These are phyloP conservation scores for Dufourea novaeangliae DNA, from an alignment of 1,140 invertebrate species.

Conservation along the genomic window DNA sequence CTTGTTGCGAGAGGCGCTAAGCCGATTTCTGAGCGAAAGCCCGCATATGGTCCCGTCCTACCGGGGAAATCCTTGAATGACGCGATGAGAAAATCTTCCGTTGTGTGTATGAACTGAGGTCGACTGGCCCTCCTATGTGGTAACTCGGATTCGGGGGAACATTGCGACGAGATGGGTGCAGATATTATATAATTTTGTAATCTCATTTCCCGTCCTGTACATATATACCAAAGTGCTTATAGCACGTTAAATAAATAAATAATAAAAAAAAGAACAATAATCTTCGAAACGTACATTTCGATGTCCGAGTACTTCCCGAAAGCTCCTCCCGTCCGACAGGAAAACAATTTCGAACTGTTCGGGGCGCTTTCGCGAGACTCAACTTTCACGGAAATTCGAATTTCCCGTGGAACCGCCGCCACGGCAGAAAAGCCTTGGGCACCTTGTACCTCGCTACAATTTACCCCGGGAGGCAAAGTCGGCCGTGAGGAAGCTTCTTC, in stretches of 20 bases:
- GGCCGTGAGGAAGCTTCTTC: slow-evolving; percentile 5
- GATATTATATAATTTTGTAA: no score
- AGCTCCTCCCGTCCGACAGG: not conserved
- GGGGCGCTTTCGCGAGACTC: not conserved
- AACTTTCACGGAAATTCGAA: slow-evolving; percentile 23
- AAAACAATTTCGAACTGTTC: not conserved
- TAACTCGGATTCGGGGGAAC: no score
- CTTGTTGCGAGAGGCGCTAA: not conserved
- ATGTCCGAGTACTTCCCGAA: not conserved
- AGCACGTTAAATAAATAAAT: no score
- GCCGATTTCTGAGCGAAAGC: not conserved
- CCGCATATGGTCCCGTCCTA: not conserved
- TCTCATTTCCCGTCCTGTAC: no score
- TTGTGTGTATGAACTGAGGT: no score
- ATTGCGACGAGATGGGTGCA: no score
- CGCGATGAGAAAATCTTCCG: no score
- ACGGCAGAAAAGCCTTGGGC: not conserved
- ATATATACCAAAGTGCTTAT: no score
- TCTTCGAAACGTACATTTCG: not conserved
- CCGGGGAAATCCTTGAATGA: not conserved
- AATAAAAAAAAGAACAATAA: not conserved
- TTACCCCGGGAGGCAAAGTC: not conserved
- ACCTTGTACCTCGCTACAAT: not conserved
- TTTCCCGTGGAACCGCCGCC: slow-evolving; percentile 11
- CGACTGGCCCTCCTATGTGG: no score